phyloP scores from a whole-genome alignment of 2,888 invertebrate genomes.

The Ophion ellenae region DNA sequence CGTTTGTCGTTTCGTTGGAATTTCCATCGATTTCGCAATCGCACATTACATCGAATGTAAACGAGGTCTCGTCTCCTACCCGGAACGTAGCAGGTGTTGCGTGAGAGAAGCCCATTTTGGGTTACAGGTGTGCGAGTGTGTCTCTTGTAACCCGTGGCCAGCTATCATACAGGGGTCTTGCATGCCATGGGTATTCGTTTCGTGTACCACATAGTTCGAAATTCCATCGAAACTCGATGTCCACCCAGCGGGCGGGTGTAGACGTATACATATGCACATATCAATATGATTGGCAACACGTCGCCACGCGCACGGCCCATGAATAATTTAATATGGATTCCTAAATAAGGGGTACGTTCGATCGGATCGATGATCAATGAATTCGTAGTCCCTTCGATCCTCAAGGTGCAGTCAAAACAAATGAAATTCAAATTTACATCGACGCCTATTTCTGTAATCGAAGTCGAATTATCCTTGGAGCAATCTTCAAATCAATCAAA shows the following conservation, averaged over 20 bases:
- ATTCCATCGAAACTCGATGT: slow-evolving; percentile 48
- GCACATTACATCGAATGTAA: slow-evolving; percentile 21
- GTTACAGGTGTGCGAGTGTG: slow-evolving; percentile 53
- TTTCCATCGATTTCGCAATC: slow-evolving; percentile 3
- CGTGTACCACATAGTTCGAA: slow-evolving; percentile 7
- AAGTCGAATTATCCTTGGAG: no score
- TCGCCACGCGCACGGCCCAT: neutral
- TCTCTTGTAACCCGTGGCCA: slow-evolving; percentile 1
- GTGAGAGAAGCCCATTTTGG: slow-evolving; percentile 59
- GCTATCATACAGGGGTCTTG: neutral
- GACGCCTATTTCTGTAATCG: no score
- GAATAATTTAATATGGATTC: slow-evolving; percentile 38
- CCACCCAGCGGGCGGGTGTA: slow-evolving; percentile 1
- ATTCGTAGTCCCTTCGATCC: neutral
- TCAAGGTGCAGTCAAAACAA: slow-evolving; percentile 1
- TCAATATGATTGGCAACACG: neutral
- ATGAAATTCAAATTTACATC: neutral
- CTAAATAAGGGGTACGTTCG: neutral
- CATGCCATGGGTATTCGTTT: slow-evolving; percentile 5
- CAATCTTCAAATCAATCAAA: no score
- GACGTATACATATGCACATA: neutral
- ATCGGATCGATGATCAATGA: slow-evolving; percentile 41
- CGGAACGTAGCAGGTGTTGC: slow-evolving; percentile 60
- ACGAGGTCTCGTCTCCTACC: slow-evolving; percentile 20
- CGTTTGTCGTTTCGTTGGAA: no score